Percentiles rank a stretch among this genome's conserved stretches.
Evolutionary conservation across 92 coral and sea anemone species (phyloP).

Genomic region (Porites cylindrica): DNA sequence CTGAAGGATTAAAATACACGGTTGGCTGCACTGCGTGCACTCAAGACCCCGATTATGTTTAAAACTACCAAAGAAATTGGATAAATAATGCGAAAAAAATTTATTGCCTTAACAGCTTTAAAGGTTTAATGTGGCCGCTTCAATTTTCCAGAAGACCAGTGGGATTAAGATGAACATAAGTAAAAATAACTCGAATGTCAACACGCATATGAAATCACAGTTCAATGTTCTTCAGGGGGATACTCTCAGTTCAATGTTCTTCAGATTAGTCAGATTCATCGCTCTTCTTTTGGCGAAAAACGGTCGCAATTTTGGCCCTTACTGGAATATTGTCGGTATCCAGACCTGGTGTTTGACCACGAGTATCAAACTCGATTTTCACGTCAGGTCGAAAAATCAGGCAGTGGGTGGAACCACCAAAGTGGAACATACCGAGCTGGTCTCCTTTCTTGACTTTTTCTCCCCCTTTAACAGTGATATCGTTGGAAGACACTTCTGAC

Average conservation of each 20-base stretch:
- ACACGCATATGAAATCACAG: slow-evolving; percentile 12
- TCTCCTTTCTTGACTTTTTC: slow-evolving; percentile 72
- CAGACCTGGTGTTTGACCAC: slow-evolving; percentile 62
- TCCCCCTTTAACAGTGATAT: slow-evolving; percentile 59
- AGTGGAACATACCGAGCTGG: slow-evolving; percentile 78
- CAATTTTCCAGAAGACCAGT: too few species aligned
- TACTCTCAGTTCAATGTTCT: background rate
- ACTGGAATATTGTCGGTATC: slow-evolving; percentile 56
- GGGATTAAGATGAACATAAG: background rate
- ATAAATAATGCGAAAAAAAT: background rate
- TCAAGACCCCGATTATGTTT: background rate
- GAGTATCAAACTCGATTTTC: slow-evolving; percentile 52
- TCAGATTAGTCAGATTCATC: background rate
- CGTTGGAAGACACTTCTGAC: slow-evolving; percentile 71
- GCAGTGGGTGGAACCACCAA: slow-evolving; percentile 75
- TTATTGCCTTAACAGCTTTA: background rate
- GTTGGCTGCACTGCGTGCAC: background rate
- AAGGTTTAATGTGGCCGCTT: background rate
- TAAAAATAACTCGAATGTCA: background rate
- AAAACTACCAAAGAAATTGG: background rate
- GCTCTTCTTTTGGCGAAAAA: background rate
- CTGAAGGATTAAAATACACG: background rate
- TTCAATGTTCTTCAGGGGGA: slow-evolving; percentile 10
- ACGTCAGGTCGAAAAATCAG: slow-evolving; percentile 73
- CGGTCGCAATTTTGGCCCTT: slow-evolving; percentile 56